These are phyloP conservation scores for Catharus fuscescens DNA, from an alignment of 2,113 vertebrate genomes.

Conservation along the genomic window DNA sequence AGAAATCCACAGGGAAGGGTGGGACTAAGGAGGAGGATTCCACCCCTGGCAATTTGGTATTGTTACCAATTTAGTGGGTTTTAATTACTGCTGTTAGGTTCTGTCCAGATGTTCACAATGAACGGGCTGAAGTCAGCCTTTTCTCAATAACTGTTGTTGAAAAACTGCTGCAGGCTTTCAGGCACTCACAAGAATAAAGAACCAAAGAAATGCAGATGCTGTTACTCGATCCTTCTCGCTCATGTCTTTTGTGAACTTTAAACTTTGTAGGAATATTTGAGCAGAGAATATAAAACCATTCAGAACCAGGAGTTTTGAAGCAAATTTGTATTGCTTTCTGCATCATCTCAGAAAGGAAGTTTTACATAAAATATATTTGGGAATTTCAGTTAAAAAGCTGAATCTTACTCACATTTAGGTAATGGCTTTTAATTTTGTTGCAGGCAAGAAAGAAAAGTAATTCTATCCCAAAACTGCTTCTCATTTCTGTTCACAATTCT, in stretches of 20 bases:
- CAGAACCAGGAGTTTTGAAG: neutral
- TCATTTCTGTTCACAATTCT: neutral
- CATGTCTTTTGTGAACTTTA: neutral
- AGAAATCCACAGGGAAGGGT: slow-evolving; percentile 38
- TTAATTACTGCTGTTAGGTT: slow-evolving; percentile 40
- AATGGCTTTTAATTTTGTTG: neutral
- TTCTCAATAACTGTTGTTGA: slow-evolving; percentile 26
- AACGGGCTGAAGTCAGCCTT: slow-evolving; percentile 62
- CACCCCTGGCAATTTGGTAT: neutral
- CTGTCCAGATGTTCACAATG: slow-evolving; percentile 25
- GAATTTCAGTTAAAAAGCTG: neutral
- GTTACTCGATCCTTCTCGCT: neutral
- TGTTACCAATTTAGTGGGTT: slow-evolving; percentile 49
- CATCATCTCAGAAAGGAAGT: neutral
- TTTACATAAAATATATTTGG: neutral
- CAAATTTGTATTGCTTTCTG: neutral
- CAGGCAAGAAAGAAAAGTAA: neutral
- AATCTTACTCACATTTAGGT: neutral
- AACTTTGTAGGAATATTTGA: neutral
- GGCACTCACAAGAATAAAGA: neutral
- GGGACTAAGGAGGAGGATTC: neutral
- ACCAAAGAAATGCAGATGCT: neutral
- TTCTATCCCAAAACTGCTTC: neutral
- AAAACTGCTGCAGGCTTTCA: slow-evolving; percentile 25
- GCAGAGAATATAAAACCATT: neutral